Conservation (phyloP, 2,888 invertebrate genomes). For the Plagodis pulveraria region DNA sequence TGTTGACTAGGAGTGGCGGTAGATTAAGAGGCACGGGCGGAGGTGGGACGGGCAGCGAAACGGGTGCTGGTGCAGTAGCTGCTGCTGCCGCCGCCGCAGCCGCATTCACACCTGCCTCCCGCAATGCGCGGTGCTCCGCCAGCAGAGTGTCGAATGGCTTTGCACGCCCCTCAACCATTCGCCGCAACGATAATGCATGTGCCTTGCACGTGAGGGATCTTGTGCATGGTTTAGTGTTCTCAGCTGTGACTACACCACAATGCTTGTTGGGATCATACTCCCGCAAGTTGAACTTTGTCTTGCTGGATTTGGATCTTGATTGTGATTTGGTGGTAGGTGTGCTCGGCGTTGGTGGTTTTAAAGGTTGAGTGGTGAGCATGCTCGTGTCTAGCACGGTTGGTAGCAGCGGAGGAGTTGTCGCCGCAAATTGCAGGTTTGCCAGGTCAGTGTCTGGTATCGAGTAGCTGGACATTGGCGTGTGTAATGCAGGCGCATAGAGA, state of each 20-base stretch:
- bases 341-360: conserved; percentile 49
- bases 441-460: conserved; percentile 66
- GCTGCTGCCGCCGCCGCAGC: conserved; percentile 44
- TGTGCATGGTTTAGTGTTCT: conserved; percentile 90
- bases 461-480: conserved; percentile 59
- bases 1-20: conserved; percentile 70
- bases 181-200: conserved; percentile 88
- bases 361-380: conserved; percentile 29
- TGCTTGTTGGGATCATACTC: conserved; percentile 94
- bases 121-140: conserved; percentile 89
- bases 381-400: conserved; percentile 53
- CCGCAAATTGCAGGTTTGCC: conserved; percentile 69
- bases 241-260: conserved; percentile 90
- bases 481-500: conserved; percentile 58
- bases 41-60: conserved; percentile 35
- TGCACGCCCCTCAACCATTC: conserved; percentile 89
- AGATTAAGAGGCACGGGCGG: conserved; percentile 42
- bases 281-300: conserved; percentile 81
- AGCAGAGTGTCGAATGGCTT: conserved; percentile 91
- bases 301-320: conserved; percentile 59
- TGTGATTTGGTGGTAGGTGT: conserved; percentile 57
- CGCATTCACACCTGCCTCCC: conserved; percentile 71
- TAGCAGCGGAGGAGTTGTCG: conserved; percentile 62
- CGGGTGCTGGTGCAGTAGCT: conserved; percentile 38
- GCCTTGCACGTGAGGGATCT: conserved; percentile 90